Conservation (phyloP, 2,888 invertebrate genomes). For the Sesia apiformis region DNA sequence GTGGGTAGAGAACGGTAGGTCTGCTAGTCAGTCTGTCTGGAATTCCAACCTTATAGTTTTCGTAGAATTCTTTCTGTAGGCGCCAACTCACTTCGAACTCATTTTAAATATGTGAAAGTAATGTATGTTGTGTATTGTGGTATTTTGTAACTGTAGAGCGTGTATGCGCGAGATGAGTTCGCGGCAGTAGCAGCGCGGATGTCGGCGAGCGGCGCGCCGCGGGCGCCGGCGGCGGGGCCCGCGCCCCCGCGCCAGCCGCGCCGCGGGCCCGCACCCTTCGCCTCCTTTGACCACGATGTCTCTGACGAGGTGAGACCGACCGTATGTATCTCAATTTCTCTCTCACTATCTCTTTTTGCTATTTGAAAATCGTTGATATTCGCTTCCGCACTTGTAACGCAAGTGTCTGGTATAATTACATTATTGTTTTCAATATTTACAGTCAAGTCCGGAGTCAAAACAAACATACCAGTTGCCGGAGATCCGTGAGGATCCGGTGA, state of each 20-base stretch:
- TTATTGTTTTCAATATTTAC: slow-evolving; percentile 16
- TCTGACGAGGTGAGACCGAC: slow-evolving; percentile 84
- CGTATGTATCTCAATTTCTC: slow-evolving; percentile 67
- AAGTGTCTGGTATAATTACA: neutral
- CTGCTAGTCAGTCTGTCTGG: too few relatives aligned
- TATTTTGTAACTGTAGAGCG: neutral
- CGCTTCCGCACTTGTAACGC: slow-evolving; percentile 13
- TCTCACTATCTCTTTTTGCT: slow-evolving; percentile 21
- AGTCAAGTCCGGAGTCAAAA: slow-evolving; percentile 77
- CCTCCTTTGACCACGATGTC: slow-evolving; percentile 91
- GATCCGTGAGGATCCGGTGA: slow-evolving; percentile 65
- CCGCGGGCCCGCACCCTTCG: slow-evolving; percentile 94
- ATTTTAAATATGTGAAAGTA: neutral
- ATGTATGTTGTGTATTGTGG: neutral
- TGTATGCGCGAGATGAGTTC: neutral
- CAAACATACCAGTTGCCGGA: slow-evolving; percentile 72
- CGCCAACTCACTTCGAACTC: too few relatives aligned
- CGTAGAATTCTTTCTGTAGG: too few relatives aligned
- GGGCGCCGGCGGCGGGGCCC: slow-evolving; percentile 8
- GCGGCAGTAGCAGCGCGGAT: slow-evolving; percentile 3
- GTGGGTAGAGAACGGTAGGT: too few relatives aligned
- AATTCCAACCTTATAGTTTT: too few relatives aligned
- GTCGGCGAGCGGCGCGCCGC: slow-evolving; percentile 8
- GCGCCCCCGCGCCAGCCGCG: slow-evolving; percentile 77
- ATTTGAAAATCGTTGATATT: slow-evolving; percentile 7